A percentile compares a stretch with the other conserved stretches of the same genome.
phyloP scores from a whole-genome alignment of 1,140 invertebrate genomes.

The Leptinotarsa undecemlineata region DNA sequence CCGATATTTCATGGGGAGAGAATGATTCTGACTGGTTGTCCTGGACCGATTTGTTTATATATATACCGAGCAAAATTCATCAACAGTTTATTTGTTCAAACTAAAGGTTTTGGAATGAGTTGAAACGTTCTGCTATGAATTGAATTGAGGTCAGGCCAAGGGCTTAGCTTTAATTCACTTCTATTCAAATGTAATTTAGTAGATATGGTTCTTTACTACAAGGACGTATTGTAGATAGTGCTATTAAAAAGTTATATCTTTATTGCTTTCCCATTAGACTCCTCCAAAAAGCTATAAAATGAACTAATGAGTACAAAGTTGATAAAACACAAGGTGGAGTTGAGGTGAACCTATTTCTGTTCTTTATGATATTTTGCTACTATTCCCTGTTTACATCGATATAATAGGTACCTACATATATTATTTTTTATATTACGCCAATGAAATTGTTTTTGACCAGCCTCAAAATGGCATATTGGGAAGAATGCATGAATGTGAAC shows the following conservation, averaged over 20 bases:
- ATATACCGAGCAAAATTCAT: not conserved
- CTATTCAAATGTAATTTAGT: slow-evolving; percentile 13
- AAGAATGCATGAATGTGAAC: no score
- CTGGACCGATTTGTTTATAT: not conserved
- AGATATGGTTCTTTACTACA: slow-evolving; percentile 13
- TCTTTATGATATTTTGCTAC: no score
- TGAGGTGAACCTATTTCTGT: no score
- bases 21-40: not conserved
- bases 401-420: no score
- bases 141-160: slow-evolving; percentile 25
- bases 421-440: no score
- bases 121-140: not conserved
- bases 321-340: no score
- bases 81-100: not conserved
- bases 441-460: no score
- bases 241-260: not conserved
- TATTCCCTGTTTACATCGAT: no score
- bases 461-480: no score
- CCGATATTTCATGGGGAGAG: not conserved
- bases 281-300: no score
- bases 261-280: no score
- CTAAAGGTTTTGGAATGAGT: not conserved
- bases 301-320: no score
- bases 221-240: slow-evolving; percentile 5
- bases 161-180: slow-evolving; percentile 22